Conservation (phyloP, 1,140 invertebrate species). For the Euwallacea fornicatus region DNA sequence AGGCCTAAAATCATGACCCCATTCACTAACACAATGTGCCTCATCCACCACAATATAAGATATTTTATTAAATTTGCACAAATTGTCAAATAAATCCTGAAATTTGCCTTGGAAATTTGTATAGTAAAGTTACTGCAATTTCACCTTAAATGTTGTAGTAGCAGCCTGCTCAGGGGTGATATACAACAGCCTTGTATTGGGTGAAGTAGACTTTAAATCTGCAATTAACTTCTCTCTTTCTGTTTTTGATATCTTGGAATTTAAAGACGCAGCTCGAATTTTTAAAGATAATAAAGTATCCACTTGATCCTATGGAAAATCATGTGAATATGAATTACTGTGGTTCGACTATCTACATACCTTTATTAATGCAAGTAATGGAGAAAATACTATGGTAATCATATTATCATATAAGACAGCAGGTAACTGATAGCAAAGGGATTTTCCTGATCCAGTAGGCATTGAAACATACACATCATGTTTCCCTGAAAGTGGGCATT, state of each 20-base stretch:
- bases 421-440: slow-evolving; percentile 91
- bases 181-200: slow-evolving; percentile 74
- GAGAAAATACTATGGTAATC: slow-evolving; percentile 87
- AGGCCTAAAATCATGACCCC: slow-evolving; percentile 96
- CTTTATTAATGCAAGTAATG: slow-evolving; percentile 85
- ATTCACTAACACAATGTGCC: slow-evolving; percentile 96
- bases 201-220: slow-evolving; percentile 70
- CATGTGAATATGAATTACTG: background rate
- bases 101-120: slow-evolving; percentile 17
- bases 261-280: slow-evolving; percentile 81
- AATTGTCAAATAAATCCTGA: slow-evolving; percentile 60
- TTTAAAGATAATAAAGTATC: slow-evolving; percentile 69
- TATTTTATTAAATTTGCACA: slow-evolving; percentile 68
- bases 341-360: slow-evolving; percentile 50
- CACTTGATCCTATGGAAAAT: slow-evolving; percentile 64
- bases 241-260: slow-evolving; percentile 78
- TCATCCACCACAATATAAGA: slow-evolving; percentile 91
- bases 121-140: background rate
- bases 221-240: slow-evolving; percentile 74
- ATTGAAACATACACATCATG: slow-evolving; percentile 83
- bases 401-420: slow-evolving; percentile 73
- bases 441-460: slow-evolving; percentile 96
- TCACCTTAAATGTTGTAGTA: slow-evolving; percentile 71
- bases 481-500: slow-evolving; percentile 59
- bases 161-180: slow-evolving; percentile 90